Evolutionary conservation across 2,113 vertebrate genomes (phyloP).

Genomic region (Seriola aureovittata): DNA sequence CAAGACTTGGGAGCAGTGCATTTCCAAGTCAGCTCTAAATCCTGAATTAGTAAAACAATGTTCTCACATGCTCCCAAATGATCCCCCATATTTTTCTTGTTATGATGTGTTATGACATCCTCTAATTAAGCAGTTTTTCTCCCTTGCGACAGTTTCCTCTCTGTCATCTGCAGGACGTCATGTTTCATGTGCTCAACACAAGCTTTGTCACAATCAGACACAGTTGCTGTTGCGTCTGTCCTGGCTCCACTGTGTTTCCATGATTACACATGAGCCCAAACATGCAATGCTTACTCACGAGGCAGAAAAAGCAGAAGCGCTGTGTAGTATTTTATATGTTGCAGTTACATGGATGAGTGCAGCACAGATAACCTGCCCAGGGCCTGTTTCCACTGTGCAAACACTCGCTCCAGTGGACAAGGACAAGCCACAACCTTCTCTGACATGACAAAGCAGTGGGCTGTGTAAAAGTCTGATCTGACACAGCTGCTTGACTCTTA

Average conservation of each 20-base stretch:
- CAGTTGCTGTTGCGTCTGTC: background rate
- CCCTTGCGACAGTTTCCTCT: background rate
- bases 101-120: background rate
- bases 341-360: constrained; percentile 77
- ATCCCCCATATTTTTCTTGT: background rate
- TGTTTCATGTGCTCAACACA: constrained; percentile 13
- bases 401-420: constrained; percentile 75
- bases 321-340: constrained; percentile 66
- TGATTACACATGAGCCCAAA: constrained; percentile 40
- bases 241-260: constrained; percentile 16
- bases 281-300: constrained; percentile 25
- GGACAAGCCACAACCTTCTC: constrained; percentile 67
- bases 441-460: constrained; percentile 61
- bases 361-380: constrained; percentile 68
- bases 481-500: constrained; percentile 78
- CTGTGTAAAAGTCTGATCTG: constrained; percentile 70
- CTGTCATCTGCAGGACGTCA: background rate
- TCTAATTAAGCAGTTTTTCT: background rate
- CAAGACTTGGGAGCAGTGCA: background rate
- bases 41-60: background rate
- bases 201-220: background rate
- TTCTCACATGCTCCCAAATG: background rate
- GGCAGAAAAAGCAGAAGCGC: constrained; percentile 49
- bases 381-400: constrained; percentile 74
- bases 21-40: background rate